phyloP scores from a whole-genome alignment of 2,113 vertebrate species.

The Eretmochelys imbricata region DNA sequence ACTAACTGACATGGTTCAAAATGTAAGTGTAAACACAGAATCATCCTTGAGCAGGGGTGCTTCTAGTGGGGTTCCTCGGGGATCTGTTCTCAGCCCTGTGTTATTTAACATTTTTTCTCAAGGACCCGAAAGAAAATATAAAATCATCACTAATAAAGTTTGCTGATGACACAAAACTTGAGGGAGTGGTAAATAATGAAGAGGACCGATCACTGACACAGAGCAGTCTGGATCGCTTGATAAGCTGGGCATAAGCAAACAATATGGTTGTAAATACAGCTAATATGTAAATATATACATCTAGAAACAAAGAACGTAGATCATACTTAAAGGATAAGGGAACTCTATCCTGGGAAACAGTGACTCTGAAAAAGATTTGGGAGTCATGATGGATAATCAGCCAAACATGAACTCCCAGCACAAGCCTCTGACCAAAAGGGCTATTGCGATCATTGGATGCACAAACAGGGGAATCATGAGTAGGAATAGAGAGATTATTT shows the following conservation, averaged over 20 bases:
- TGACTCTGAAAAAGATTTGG: not conserved
- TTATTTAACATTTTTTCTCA: not conserved
- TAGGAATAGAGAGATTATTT: not conserved
- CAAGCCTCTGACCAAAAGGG: not conserved
- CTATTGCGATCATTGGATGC: not conserved
- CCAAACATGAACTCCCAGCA: not conserved
- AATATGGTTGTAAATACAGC: not conserved
- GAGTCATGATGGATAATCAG: not conserved
- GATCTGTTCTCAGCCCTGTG: not conserved
- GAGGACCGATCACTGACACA: not conserved
- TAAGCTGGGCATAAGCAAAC: not conserved
- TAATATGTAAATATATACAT: not conserved
- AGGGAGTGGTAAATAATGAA: not conserved
- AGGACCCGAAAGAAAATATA: not conserved
- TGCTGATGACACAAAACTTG: not conserved
- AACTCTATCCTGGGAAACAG: not conserved
- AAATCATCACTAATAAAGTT: not conserved
- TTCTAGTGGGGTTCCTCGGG: not conserved
- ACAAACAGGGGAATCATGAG: not conserved
- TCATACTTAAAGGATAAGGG: not conserved
- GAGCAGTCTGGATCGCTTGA: not conserved
- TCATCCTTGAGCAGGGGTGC: not conserved
- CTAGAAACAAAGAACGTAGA: not conserved
- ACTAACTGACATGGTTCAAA: not conserved
- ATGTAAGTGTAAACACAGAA: not conserved